A percentile compares a stretch with the other conserved stretches of the same genome.
These are phyloP conservation scores for Pseudoips prasinana DNA, from an alignment of 2,888 invertebrate species.

Conservation along the genomic window DNA sequence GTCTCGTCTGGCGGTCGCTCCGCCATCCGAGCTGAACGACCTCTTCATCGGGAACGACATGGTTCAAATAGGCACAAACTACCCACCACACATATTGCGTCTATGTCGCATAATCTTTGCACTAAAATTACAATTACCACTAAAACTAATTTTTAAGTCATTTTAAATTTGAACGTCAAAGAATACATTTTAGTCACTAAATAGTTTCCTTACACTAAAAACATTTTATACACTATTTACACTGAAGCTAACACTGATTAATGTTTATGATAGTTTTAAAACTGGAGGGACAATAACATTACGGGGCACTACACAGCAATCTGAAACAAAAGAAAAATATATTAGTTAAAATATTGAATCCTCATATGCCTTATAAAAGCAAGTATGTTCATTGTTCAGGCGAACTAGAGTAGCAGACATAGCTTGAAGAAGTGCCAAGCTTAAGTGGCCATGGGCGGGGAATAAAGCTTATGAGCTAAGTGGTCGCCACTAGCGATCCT, in stretches of 20 bases:
- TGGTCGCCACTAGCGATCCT: too few species aligned
- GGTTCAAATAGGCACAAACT: slow-evolving; percentile 18
- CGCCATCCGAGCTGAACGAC: slow-evolving; percentile 85
- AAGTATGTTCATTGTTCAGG: too few species aligned
- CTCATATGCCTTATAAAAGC: too few species aligned
- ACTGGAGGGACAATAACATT: slow-evolving; percentile 18
- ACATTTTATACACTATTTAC: slow-evolving; percentile 10
- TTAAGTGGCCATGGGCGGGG: too few species aligned
- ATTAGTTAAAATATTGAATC: slow-evolving; percentile 6
- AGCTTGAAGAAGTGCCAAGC: too few species aligned
- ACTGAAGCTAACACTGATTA: slow-evolving; percentile 5
- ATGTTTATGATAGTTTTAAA: slow-evolving; percentile 4
- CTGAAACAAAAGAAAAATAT: slow-evolving; percentile 29
- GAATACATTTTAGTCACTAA: slow-evolving; percentile 9
- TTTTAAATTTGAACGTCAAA: slow-evolving; percentile 10
- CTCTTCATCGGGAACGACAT: slow-evolving; percentile 83
- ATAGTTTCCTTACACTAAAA: slow-evolving; percentile 10
- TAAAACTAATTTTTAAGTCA: slow-evolving; percentile 5
- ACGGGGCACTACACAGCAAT: slow-evolving; percentile 21
- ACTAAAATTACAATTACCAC: slow-evolving; percentile 8
- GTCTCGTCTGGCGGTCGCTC: slow-evolving; percentile 81
- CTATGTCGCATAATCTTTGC: slow-evolving; percentile 42
- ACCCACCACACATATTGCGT: slow-evolving; percentile 41
- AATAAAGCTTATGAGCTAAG: too few species aligned
- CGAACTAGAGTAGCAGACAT: too few species aligned